Base-by-base conservation (phyloP, 1,140 invertebrate species). In the Bemisia tabaci region DNA sequence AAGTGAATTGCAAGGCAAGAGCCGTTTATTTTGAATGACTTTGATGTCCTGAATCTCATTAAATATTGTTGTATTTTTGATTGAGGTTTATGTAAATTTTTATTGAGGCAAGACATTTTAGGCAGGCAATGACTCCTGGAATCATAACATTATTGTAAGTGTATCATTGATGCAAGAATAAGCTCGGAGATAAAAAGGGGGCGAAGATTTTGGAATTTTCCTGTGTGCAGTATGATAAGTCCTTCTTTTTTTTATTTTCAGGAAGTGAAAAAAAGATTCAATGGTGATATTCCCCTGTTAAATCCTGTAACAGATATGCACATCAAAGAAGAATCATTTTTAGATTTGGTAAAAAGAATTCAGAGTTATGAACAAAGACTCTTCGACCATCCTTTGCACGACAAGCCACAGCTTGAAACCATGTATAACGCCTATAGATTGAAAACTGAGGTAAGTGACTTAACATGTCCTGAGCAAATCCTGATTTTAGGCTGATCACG, bases 221-320 rank as follows among this genome's bases (percentile, higher is more conserved):
- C 25, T 63, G 25, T 25, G 12, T 63, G 22, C 2, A 21, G 23
- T 21, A 26, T 63, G n/a, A 11, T 63, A n/a, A 11, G 11, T 39
- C 0, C 26, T 65, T 11, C 66, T 24, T 11, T 61, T 65, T 9
- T 65, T 68, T 67, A 59, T 70, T 71, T 75, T 2, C 71, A 88
- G 73, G 92, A 97, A 81, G 92, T 97, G 0, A 87, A 92, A 70
- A 92, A 91, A 76, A 82, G 95, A 60, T 97, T 96, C 75, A 85
- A 88, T 0, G 83, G 89, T 62, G 90, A 90, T 1, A 82, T 92
- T 12, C 96, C 96, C 0, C 75, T 95, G 1, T 76, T 99, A 0
- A 90, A 99, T 81, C 96, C 97, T 2, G 83, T 97, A 26, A 88
- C 89, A 63, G 96, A 99, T 75, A 98, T 99, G 95, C 87, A 90